Evolutionary conservation across 2,888 invertebrate species (phyloP), one percentile per base, ranked within the genome.

Genomic region (Polyommatus icarus): DNA sequence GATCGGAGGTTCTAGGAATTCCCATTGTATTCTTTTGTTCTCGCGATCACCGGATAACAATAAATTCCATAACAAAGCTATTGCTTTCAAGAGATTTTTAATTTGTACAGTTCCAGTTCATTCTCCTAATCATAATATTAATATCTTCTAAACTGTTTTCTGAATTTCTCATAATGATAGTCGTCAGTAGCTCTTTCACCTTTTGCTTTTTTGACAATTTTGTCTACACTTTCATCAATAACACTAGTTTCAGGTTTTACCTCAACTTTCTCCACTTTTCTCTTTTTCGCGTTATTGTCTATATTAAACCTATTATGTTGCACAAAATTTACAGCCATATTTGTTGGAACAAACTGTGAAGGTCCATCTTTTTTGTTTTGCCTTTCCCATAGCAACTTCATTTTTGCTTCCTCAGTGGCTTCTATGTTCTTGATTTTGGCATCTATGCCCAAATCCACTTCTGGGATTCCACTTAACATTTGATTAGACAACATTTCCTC

Each of bases 401-500:
- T 96, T 92, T 99, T 99, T 0, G 99, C 99, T 86, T 99, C 99
- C 91, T 99, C 99, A 0, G 99, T 99, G 0, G 99, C 99, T 95
- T 99, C 99, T 83, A 99, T 99, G 89, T 99, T 99, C 86, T 97
- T 97, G 81, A 99, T 99, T 94, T 99, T 99, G 0, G 99, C 99
- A 86, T 99, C 99, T 83, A 99, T 99, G n/a, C 99, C 99, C 77
- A 99, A 95, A 92, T 99, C 99, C 0, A 99, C 98, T 95, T 99
- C 99, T 0, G 99, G 99, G 82, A 99, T 99, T 59, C 99, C 99
- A 87, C 98, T 99, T 5, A 99, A 95, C 99, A 99, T 99, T 95
- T 99, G 99, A 95, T 99, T 99, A 3, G 99, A 99, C 84, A 99
- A 95, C 98, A 99, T 99, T 94, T 99, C 99, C 90, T 99, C 99